phyloP scores from a whole-genome alignment of 2,797 vertebrate species.

The Pangasius sanitwongsei region DNA sequence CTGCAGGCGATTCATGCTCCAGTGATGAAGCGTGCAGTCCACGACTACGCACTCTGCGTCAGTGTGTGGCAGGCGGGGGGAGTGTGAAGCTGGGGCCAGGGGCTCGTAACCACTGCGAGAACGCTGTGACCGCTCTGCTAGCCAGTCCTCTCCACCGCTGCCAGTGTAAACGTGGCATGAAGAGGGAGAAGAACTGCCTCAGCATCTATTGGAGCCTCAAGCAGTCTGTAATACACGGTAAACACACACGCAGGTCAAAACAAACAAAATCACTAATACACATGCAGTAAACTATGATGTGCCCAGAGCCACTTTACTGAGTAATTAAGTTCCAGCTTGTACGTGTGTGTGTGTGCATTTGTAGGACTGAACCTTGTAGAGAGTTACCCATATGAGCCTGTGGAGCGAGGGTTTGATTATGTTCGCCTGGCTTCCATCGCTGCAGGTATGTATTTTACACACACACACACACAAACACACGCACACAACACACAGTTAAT shows the following conservation, averaged over 20 bases:
- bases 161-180: conserved; percentile 92
- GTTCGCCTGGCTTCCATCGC: conserved; percentile 91
- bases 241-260: conserved; percentile 34
- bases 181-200: conserved; percentile 91
- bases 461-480: neutral
- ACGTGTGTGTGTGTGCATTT: conserved; percentile 41
- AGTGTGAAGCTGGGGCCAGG: conserved; percentile 86
- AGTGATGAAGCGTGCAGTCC: conserved; percentile 87
- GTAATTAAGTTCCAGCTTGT: conserved; percentile 35
- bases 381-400: conserved; percentile 85
- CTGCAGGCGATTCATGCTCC: conserved; percentile 87
- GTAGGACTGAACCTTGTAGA: conserved; percentile 87
- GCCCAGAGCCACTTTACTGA: conserved; percentile 33
- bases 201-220: conserved; percentile 92
- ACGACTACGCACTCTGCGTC: conserved; percentile 86
- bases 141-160: conserved; percentile 88
- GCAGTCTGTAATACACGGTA: conserved; percentile 59
- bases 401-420: conserved; percentile 85
- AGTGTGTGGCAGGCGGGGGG: conserved; percentile 89
- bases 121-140: conserved; percentile 83
- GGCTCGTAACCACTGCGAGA: conserved; percentile 87
- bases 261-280: conserved; percentile 45
- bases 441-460: conserved; percentile 76
- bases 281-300: conserved; percentile 24
- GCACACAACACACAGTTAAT: conserved; percentile 22